phyloP scores from a whole-genome alignment of 2,113 vertebrate species.

The Cinclus cinclus region DNA sequence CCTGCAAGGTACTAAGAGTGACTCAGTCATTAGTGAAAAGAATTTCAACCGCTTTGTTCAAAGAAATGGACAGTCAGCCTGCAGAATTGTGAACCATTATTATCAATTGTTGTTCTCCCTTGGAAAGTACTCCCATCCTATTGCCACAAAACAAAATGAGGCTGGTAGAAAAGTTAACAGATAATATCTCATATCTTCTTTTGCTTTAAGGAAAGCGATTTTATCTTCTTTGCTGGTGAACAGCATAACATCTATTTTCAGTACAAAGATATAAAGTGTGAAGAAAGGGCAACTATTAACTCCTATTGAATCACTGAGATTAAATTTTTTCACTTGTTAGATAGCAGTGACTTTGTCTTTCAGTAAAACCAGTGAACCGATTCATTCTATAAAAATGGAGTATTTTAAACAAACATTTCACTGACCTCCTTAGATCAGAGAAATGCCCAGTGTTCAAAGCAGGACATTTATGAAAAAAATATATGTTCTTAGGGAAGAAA shows the following conservation, averaged over 20 bases:
- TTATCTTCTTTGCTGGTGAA: conserved; percentile 39
- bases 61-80: neutral
- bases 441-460: neutral
- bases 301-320: conserved; percentile 13
- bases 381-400: neutral
- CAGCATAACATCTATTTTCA: conserved; percentile 12
- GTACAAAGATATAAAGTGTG: conserved; percentile 28
- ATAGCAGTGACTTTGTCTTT: neutral
- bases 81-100: conserved; percentile 8
- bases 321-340: conserved; percentile 13
- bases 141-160: conserved; percentile 56
- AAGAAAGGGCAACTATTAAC: conserved; percentile 33
- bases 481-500: neutral
- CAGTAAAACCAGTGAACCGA: neutral
- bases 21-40: neutral
- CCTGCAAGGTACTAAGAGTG: neutral
- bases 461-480: neutral
- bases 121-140: conserved; percentile 29
- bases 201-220: conserved; percentile 60
- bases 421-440: neutral
- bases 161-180: neutral
- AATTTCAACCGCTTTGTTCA: conserved; percentile 15
- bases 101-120: conserved; percentile 12
- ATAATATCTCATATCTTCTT: conserved; percentile 61
- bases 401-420: neutral